Conservation (phyloP, 2,797 vertebrate genomes). For the Lepus townsendii region DNA sequence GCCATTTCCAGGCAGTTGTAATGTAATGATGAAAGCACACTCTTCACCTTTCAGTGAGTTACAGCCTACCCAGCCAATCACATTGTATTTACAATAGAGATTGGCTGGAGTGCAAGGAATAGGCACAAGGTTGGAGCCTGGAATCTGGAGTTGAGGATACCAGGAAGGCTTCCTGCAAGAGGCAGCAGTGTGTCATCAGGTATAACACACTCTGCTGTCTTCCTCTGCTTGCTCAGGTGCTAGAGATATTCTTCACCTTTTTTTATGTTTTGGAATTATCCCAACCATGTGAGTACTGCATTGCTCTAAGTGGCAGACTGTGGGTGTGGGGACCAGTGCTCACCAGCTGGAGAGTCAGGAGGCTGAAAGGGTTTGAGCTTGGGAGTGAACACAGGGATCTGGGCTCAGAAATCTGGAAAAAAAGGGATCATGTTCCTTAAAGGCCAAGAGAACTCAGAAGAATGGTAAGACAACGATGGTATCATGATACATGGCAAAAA, state of each 20-base stretch:
- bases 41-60: neutral
- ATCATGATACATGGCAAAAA: neutral
- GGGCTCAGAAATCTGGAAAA: neutral
- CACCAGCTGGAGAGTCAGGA: neutral
- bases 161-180: neutral
- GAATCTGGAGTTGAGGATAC: neutral
- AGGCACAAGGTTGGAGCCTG: neutral
- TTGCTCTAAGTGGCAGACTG: neutral
- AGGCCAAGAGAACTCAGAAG: neutral
- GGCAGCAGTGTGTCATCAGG: neutral
- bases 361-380: neutral
- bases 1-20: neutral
- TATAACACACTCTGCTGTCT: neutral
- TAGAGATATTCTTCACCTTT: neutral
- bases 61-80: neutral
- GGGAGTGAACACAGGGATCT: neutral
- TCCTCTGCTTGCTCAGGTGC: neutral
- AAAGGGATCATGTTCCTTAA: neutral
- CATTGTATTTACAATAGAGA: neutral
- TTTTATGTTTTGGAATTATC: neutral
- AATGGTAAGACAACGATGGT: slow-evolving; percentile 27
- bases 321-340: neutral
- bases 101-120: neutral
- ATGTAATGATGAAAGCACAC: neutral
- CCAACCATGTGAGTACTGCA: neutral